Evolutionary conservation across 2,797 vertebrate genomes (phyloP).

Genomic region (Acrocephalus scirpaceus): DNA sequence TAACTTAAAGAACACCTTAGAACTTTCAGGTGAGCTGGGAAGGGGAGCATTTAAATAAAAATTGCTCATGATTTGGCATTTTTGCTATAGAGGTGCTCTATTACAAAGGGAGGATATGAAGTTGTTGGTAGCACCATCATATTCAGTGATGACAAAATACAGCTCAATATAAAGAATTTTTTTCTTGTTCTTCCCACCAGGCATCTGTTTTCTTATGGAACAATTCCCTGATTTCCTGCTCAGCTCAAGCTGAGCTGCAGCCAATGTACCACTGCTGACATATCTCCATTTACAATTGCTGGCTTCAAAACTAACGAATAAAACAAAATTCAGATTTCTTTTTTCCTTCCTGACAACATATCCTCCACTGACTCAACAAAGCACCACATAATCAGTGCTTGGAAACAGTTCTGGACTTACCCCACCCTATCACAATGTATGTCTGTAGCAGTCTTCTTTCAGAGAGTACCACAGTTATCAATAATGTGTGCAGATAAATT

Average conservation of each 20-base stretch:
- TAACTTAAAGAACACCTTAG: not conserved
- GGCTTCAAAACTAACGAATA: not conserved
- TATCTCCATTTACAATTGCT: not conserved
- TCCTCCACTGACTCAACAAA: not conserved
- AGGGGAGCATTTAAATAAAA: not conserved
- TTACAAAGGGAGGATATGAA: not conserved
- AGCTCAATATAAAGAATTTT: not conserved
- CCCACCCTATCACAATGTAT: slow-evolving; percentile 92
- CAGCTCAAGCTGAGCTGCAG: not conserved
- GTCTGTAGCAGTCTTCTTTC: slow-evolving; percentile 86
- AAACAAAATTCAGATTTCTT: not conserved
- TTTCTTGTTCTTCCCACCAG: not conserved
- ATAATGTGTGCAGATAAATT: slow-evolving; percentile 88
- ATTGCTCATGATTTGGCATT: not conserved
- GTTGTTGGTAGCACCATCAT: not conserved
- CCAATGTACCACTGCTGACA: not conserved
- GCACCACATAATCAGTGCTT: not conserved
- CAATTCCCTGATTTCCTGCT: not conserved
- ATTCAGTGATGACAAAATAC: not conserved
- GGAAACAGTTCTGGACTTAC: slow-evolving; percentile 72
- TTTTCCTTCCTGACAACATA: not conserved
- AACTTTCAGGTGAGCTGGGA: not conserved
- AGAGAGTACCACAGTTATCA: slow-evolving; percentile 87
- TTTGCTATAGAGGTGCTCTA: not conserved
- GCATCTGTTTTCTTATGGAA: not conserved